Base-by-base conservation (phyloP, 92 coral and sea anemone species). In the Chrysogorgia sp. region DNA sequence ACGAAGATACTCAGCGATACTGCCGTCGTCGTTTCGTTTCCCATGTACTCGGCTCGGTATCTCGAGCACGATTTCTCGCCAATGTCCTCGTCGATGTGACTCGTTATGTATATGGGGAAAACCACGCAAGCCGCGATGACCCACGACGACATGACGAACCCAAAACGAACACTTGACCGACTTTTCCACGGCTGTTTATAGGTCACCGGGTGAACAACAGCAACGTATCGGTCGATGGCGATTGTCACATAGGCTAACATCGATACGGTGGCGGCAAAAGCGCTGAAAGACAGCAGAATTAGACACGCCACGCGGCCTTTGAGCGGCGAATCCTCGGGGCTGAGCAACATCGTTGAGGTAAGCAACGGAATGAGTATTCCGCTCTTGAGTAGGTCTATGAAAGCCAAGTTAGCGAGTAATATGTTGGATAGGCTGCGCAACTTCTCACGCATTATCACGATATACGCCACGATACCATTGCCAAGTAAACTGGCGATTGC, bases 101-200 rank as follows among this genome's bases (percentile, higher is more conserved):
- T 49, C 19, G 21, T 49, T 3, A 72, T 72, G 25, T 72, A 53
- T 1, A 72, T 72, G 14, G 79, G 79, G 14, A 72, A 72, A 20
- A 72, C 79, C 30, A 72, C 65, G n/a, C 53, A 9, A 45, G 79
- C 79, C 0, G 79, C 79, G 19, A 72, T 72, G 0, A 72, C 2
- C 79, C 79, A 72, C 19, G 79, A 65, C 7, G 65, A 52, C 24
- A 72, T 35, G 7, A 72, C 79, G 24, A 72, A 72, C 15, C 53
- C 10, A 25, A 47, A 31, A 29, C 79, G 79, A 0, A 55, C 37
- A 33, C 63, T 55, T 0, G 79, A 53, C 34, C 34, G 53, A 20
- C 79, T 72, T 56, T 72, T 72, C 79, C 79, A 72, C 0, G 63
- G 40, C 15, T 72, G 79, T 28, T 31, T 72, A 28, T 72, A 72